These are phyloP conservation scores for Protobothrops mucrosquamatus DNA, from an alignment of 2,113 vertebrate genomes.

Conservation along the genomic window DNA sequence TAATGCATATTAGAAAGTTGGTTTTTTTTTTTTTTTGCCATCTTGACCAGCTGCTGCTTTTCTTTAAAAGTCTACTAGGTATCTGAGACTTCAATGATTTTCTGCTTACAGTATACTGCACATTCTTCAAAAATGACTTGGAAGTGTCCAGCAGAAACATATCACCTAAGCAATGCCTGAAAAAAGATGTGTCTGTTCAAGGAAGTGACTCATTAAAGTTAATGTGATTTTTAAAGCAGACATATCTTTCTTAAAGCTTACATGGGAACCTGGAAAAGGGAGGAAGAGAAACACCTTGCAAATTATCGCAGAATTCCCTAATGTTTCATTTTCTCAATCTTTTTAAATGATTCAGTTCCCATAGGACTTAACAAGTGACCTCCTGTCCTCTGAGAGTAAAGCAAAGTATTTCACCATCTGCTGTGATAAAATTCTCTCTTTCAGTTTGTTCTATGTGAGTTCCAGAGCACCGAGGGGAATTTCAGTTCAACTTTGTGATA, in stretches of 20 bases:
- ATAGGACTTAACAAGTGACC: not conserved
- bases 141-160: not conserved
- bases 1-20: not conserved
- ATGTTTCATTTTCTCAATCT: not conserved
- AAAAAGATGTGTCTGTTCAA: not conserved
- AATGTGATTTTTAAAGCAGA: not conserved
- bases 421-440: not conserved
- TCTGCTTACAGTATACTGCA: not conserved
- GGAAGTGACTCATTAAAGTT: not conserved
- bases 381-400: not conserved
- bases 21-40: not conserved
- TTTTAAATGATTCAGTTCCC: not conserved
- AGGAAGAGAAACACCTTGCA: not conserved
- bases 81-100: not conserved
- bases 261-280: not conserved
- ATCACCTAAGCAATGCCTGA: not conserved
- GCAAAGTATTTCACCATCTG: slow-evolving; percentile 28
- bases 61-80: not conserved
- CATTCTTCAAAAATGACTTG: not conserved
- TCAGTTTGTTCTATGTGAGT: not conserved
- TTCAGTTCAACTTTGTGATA: not conserved
- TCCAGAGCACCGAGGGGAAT: not conserved
- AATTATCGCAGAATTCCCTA: not conserved
- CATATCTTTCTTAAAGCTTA: not conserved
- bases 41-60: not conserved